Conservation (phyloP, 2,113 vertebrate species). For the Polypterus bichir region DNA sequence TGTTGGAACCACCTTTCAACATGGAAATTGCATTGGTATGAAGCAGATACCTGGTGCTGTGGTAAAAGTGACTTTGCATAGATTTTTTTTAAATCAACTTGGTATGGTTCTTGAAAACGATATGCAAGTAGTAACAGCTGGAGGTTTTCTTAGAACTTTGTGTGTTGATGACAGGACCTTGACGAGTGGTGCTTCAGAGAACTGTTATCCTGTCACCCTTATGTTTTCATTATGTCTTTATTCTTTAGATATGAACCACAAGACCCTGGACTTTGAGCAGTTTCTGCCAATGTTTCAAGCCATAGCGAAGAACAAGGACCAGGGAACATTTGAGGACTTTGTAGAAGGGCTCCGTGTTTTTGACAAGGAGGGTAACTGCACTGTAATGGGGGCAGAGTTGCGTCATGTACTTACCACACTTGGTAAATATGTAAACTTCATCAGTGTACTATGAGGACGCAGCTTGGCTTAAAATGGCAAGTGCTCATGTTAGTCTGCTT, state of each 20-base stretch:
- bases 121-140: too few species aligned
- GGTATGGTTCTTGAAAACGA: too few species aligned
- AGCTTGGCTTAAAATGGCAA: background rate
- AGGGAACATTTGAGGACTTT: slow-evolving; percentile 76
- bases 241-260: slow-evolving; percentile 71
- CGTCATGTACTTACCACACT: slow-evolving; percentile 85
- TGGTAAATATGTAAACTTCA: slow-evolving; percentile 38
- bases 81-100: too few species aligned
- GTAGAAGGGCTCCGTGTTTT: slow-evolving; percentile 79
- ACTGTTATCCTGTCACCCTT: background rate
- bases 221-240: background rate
- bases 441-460: too few species aligned
- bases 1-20: too few species aligned
- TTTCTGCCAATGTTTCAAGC: slow-evolving; percentile 84
- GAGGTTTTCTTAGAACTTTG: background rate
- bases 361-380: slow-evolving; percentile 85
- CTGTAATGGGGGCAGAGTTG: slow-evolving; percentile 85
- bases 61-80: too few species aligned
- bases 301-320: slow-evolving; percentile 77
- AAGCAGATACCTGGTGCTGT: too few species aligned
- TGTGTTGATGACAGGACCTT: background rate
- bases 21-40: too few species aligned
- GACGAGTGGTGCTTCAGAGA: background rate
- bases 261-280: slow-evolving; percentile 76
- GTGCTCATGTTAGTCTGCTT: too few species aligned